Evolutionary conservation across 2,797 vertebrate genomes (phyloP).

Genomic region (Melopsittacus undulatus): DNA sequence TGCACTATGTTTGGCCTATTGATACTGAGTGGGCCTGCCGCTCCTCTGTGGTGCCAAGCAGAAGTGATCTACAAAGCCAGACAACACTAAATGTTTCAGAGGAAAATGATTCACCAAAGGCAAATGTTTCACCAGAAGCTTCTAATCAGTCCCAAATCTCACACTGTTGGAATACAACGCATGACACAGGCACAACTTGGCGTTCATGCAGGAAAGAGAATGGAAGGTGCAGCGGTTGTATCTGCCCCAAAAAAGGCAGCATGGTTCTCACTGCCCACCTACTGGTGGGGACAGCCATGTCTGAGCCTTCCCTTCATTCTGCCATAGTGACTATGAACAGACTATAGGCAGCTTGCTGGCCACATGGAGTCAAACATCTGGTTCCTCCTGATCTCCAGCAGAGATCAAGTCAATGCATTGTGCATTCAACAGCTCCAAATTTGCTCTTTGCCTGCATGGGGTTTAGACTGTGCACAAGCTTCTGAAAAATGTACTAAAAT

Average conservation of each 20-base stretch:
- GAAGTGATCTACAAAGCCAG: background rate
- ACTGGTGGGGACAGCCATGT: fast-evolving
- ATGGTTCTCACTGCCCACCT: background rate
- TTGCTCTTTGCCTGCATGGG: background rate
- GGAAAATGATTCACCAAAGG: background rate
- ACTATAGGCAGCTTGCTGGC: background rate
- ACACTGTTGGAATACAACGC: background rate
- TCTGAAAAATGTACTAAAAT: background rate
- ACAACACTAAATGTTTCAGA: background rate
- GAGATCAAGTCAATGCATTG: background rate
- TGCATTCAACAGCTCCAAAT: background rate
- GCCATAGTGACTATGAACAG: background rate
- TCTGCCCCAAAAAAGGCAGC: background rate
- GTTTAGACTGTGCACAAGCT: background rate
- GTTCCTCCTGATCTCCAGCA: background rate
- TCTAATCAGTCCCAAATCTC: background rate
- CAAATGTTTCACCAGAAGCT: background rate
- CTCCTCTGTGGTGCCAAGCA: fast-evolving
- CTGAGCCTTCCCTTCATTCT: background rate
- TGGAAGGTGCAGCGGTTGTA: background rate
- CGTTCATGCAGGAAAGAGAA: background rate
- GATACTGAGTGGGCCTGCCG: fast-evolving
- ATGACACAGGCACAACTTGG: background rate
- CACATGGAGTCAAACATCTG: background rate
- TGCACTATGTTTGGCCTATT: fast-evolving